phyloP scores from a whole-genome alignment of 2,888 invertebrate species.

The Chorisops tibialis region DNA sequence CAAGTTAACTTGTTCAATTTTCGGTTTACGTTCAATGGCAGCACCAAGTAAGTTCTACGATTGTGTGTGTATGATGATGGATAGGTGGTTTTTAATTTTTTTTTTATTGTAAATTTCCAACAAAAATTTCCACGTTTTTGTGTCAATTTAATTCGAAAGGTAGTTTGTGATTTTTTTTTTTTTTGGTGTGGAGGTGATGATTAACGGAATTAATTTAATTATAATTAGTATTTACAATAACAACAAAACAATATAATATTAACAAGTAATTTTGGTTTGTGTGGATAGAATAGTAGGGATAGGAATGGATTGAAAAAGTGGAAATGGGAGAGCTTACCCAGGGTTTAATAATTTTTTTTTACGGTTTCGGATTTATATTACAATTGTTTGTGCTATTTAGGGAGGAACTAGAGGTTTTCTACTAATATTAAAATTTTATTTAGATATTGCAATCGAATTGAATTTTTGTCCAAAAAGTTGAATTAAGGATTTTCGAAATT shows the following conservation, averaged over 20 bases:
- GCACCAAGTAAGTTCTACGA: constrained; percentile 84
- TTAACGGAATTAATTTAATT: constrained; percentile 26
- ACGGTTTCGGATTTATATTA: too few species aligned
- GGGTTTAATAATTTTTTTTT: too few species aligned
- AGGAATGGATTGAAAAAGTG: too few species aligned
- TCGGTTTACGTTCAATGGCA: constrained; percentile 88
- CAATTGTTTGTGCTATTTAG: too few species aligned
- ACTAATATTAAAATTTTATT: too few species aligned
- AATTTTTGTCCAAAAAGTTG: too few species aligned
- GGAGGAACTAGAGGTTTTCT: too few species aligned
- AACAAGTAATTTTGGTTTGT: neutral
- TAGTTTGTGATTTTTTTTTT: too few species aligned
- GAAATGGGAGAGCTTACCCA: too few species aligned
- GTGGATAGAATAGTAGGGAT: too few species aligned
- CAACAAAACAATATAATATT: constrained; percentile 23
- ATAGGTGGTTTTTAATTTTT: constrained; percentile 21
- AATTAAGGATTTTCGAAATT: too few species aligned
- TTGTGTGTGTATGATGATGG: constrained; percentile 14
- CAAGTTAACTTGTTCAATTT: constrained; percentile 92
- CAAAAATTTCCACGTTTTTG: constrained; percentile 1
- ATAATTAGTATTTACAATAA: constrained; percentile 30
- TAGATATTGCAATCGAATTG: too few species aligned
- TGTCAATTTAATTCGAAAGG: neutral
- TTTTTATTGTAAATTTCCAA: constrained; percentile 18
- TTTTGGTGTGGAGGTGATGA: constrained; percentile 12